These are phyloP conservation scores for Phortica okadai DNA, from an alignment of 2,888 invertebrate species.

Conservation along the genomic window DNA sequence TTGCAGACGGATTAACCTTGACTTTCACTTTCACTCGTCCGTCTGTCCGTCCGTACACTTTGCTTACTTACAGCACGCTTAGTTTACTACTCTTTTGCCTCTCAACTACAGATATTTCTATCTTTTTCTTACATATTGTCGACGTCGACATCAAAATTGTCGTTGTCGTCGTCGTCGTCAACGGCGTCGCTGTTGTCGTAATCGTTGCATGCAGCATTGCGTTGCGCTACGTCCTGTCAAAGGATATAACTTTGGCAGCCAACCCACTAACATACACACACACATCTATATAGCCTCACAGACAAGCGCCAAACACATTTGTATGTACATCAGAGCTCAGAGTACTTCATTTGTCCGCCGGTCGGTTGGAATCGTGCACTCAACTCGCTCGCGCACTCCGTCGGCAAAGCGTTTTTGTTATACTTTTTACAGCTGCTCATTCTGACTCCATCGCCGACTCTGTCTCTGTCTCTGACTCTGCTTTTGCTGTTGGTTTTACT, in stretches of 20 bases:
- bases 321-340: conserved; percentile 60
- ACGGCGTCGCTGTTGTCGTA: conserved; percentile 26
- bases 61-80: conserved; percentile 14
- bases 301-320: conserved; percentile 59
- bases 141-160: conserved; percentile 34
- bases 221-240: conserved; percentile 70
- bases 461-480: not conserved
- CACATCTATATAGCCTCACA: too few relatives aligned
- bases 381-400: conserved; percentile 24
- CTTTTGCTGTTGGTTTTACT: not conserved
- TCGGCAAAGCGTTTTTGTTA: conserved; percentile 25
- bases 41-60: not conserved
- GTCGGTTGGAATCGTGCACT: conserved; percentile 27
- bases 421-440: not conserved
- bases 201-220: conserved; percentile 36
- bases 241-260: conserved; percentile 70
- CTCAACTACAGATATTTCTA: conserved; percentile 8
- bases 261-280: conserved; percentile 56
- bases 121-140: not conserved
- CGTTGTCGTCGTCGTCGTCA: conserved; percentile 37
- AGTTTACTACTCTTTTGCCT: not conserved
- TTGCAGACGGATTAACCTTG: conserved; percentile 76
- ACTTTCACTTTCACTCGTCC: conserved; percentile 74
- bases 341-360: conserved; percentile 15
- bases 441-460: not conserved